Evolutionary conservation across 1,140 invertebrate species (phyloP), one percentile per base, ranked within the genome.

Genomic region (Achatina immaculata): DNA sequence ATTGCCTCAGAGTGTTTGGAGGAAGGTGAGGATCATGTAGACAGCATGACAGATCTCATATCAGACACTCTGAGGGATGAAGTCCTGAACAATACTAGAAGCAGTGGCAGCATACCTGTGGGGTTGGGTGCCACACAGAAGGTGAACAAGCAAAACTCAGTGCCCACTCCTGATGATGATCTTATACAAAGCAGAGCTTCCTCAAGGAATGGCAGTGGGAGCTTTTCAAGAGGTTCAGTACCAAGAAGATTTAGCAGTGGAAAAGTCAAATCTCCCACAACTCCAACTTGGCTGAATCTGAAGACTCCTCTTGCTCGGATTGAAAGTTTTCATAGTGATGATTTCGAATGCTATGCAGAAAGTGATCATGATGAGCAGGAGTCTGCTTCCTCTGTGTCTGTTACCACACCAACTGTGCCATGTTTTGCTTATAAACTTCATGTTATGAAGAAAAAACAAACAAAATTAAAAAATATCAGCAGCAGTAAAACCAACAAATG

Each of bases 281-380:
- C 89, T 43, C 89, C 88, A 24, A 86, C 83, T 6, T 84, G 88
- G 83, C 84, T 87, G 84, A 86, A 86, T 74, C 85, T 90, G 58
- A 83, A 86, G 55, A 88, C 86, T n/a, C 89, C 89, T 45, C 82
- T 90, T 58, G 89, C 89, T 81, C 84, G 89, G 34, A 89, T 90
- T 71, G 89, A 90, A 73, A 90, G 89, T 83, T 90, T 90, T 78
- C 89, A 90, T 81, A 90, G 89, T 83, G 89, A 89, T 80, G 89
- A 90, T 80, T 89, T 90, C 83, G 89, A 90, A 77, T 83, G 78
- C 68, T 81, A 84, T 42, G 81, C 81, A 45, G 84, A 88, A 66
- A 79, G 83, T 68, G 85, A 88, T 11, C 81, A 74, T 43, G 79
- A 82, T 36, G 85, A 86, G 36, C 83, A 81, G 45, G 84, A 82